Percentiles rank a stretch among this genome's conserved stretches.
phyloP scores from a whole-genome alignment of 2,113 vertebrate genomes.

The Merops nubicus region DNA sequence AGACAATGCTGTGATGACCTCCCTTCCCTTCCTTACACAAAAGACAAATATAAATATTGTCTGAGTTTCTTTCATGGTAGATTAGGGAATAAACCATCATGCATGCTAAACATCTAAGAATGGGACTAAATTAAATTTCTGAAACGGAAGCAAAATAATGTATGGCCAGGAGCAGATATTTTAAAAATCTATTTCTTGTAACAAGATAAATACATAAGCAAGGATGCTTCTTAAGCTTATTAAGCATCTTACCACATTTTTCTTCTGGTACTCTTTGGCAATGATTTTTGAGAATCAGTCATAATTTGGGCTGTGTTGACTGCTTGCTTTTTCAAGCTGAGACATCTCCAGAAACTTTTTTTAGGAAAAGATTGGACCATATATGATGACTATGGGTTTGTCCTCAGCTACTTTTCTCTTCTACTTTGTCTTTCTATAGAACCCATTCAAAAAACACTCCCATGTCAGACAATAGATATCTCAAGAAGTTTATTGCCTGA shows the following conservation, averaged over 20 bases:
- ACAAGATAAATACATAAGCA: not conserved
- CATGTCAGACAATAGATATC: not conserved
- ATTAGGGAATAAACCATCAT: constrained; percentile 18
- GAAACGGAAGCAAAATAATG: not conserved
- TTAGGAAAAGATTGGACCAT: rapidly evolving
- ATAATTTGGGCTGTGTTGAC: not conserved
- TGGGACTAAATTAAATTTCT: constrained; percentile 3
- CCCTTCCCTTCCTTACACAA: not conserved
- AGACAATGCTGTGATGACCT: constrained; percentile 19
- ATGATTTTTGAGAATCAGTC: not conserved
- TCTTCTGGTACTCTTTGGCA: not conserved
- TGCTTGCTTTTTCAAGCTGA: not conserved
- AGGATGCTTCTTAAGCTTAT: not conserved
- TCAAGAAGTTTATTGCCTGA: not conserved
- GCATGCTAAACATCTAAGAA: not conserved
- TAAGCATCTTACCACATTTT: not conserved
- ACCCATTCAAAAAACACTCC: not conserved
- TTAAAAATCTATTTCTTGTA: not conserved
- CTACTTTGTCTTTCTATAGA: not conserved
- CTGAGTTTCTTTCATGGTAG: constrained; percentile 21
- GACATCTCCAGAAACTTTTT: not conserved
- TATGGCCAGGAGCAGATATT: not conserved
- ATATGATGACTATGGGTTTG: not conserved
- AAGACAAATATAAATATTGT: not conserved
- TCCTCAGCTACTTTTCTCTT: not conserved